Conservation (phyloP, 1,140 invertebrate species). For the Leptinotarsa undecemlineata region DNA sequence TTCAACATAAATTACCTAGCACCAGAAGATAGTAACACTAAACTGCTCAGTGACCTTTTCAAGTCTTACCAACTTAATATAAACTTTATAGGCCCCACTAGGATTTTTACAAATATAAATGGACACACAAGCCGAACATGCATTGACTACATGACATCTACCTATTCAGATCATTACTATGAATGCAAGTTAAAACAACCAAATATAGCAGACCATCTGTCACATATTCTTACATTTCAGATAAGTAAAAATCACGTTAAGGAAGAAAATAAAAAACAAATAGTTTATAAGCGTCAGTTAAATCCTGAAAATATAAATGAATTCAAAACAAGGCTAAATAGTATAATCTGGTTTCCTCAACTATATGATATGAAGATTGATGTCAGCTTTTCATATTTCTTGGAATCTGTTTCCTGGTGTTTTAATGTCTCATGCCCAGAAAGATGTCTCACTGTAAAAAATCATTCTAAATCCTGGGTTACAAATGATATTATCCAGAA, state of each 20-base stretch:
- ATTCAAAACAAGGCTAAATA: conserved; percentile 7
- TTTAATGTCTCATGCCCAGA: conserved; percentile 13
- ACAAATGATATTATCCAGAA: conserved; percentile 13
- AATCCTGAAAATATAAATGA: conserved; percentile 19
- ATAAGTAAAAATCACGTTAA: background rate
- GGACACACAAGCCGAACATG: conserved; percentile 16
- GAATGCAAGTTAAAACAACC: conserved; percentile 19
- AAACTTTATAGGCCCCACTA: conserved; percentile 16
- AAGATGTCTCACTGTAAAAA: conserved; percentile 6
- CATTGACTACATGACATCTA: conserved; percentile 17
- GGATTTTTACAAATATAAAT: conserved; percentile 19
- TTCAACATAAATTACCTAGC: conserved; percentile 16
- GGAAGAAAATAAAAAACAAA: conserved; percentile 12
- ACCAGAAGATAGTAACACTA: conserved; percentile 9
- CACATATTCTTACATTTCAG: conserved; percentile 13
- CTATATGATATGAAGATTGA: conserved; percentile 11
- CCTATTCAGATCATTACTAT: conserved; percentile 14
- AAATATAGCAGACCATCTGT: conserved; percentile 17
- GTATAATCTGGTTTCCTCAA: background rate
- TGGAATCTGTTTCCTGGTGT: conserved; percentile 8
- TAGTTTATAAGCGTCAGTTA: conserved; percentile 6
- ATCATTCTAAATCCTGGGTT: conserved; percentile 10
- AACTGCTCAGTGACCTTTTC: conserved; percentile 10
- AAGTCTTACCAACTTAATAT: conserved; percentile 17
- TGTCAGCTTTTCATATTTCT: conserved; percentile 13